Evolutionary conservation across 1,140 invertebrate species (phyloP).

Genomic region (Drosophila ohnishii): DNA sequence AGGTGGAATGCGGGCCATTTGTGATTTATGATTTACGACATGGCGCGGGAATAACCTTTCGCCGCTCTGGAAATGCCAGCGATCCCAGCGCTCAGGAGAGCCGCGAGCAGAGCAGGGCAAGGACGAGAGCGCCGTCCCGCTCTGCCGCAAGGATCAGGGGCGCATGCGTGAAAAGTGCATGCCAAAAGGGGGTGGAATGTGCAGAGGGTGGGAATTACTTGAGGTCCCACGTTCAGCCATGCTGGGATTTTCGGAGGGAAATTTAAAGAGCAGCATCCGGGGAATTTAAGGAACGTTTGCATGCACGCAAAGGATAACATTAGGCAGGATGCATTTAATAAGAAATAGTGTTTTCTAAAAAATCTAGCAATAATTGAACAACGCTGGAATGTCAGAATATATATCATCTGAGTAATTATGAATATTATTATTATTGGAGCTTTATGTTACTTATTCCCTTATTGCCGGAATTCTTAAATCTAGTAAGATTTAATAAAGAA

Average conservation of each 20-base stretch:
- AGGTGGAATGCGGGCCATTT: constrained; percentile 25
- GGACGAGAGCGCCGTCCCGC: constrained; percentile 37
- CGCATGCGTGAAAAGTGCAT: constrained; percentile 57
- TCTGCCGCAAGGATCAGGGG: constrained; percentile 43
- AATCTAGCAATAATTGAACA: too few relatives aligned
- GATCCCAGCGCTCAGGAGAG: constrained; percentile 50
- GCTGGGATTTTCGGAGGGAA: constrained; percentile 22
- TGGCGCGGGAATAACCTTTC: constrained; percentile 71
- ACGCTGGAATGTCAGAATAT: too few relatives aligned
- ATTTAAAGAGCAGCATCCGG: constrained; percentile 26
- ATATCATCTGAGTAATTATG: too few relatives aligned
- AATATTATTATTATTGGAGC: too few relatives aligned
- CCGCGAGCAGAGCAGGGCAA: constrained; percentile 1
- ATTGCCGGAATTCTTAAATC: too few relatives aligned
- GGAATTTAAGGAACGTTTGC: constrained; percentile 5
- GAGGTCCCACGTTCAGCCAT: constrained; percentile 32
- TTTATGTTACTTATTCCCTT: too few relatives aligned
- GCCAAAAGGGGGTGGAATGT: constrained; percentile 44
- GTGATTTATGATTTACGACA: constrained; percentile 80
- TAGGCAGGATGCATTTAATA: background rate
- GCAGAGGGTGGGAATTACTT: constrained; percentile 7
- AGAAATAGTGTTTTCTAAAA: too few relatives aligned
- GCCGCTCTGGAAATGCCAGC: constrained; percentile 61
- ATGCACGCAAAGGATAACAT: background rate
- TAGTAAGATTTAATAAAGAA: too few relatives aligned